phyloP scores from a whole-genome alignment of 2,113 vertebrate genomes.

The Oreochromis aureus region DNA sequence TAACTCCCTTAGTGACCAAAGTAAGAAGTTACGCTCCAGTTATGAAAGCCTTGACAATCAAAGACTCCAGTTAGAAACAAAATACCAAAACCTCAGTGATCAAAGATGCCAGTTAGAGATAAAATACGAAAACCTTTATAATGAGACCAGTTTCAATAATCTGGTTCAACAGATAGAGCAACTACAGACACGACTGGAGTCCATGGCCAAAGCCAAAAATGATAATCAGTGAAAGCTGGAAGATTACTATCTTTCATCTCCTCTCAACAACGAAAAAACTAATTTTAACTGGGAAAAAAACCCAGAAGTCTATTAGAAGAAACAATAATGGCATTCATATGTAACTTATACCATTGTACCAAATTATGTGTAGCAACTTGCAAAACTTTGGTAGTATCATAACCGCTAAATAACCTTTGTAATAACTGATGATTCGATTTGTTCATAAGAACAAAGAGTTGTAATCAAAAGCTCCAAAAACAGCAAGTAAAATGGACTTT shows the following conservation, averaged over 20 bases:
- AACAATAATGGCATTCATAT: background rate
- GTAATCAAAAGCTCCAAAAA: background rate
- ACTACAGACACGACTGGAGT: background rate
- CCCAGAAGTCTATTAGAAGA: background rate
- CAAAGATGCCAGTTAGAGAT: background rate
- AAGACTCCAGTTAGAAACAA: background rate
- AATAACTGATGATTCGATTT: background rate
- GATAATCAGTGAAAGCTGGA: background rate
- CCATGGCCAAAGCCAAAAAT: background rate
- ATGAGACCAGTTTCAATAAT: background rate
- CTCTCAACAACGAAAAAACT: background rate
- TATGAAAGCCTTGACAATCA: background rate
- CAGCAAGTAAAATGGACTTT: background rate
- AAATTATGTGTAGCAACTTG: background rate
- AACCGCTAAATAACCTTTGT: background rate
- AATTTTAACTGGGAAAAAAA: fast-evolving
- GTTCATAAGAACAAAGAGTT: background rate
- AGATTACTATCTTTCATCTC: background rate
- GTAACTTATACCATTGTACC: background rate
- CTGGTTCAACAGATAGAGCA: background rate
- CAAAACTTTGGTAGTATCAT: background rate
- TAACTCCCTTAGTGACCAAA: background rate
- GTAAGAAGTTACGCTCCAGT: background rate
- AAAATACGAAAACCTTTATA: background rate
- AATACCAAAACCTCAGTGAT: background rate